Conservation (phyloP, 1,140 invertebrate genomes). For the Oreohelix idahoensis region DNA sequence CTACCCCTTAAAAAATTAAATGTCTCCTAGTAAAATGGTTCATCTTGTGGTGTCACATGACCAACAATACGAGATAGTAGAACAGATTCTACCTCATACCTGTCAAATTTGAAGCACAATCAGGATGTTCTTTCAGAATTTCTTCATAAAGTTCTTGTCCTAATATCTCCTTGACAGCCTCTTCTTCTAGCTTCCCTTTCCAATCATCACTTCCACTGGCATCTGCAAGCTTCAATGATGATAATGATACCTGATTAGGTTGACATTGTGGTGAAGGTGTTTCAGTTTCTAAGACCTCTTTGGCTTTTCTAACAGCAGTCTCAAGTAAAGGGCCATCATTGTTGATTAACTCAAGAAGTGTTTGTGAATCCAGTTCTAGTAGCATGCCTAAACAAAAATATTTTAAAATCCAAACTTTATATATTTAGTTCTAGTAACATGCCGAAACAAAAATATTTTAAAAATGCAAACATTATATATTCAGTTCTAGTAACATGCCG, state of each 20-base stretch:
- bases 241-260: too few relatives aligned
- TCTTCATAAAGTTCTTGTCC: background rate
- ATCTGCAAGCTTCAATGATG: background rate
- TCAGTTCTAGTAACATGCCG: too few relatives aligned
- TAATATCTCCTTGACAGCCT: background rate
- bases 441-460: too few relatives aligned
- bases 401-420: too few relatives aligned
- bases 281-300: background rate
- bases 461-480: too few relatives aligned
- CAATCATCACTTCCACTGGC: background rate
- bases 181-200: background rate
- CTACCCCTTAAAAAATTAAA: too few relatives aligned
- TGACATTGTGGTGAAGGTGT: background rate
- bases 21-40: too few relatives aligned
- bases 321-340: background rate
- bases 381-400: slow-evolving; percentile 2
- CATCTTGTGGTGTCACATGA: too few relatives aligned
- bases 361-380: background rate
- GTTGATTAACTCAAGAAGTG: background rate
- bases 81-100: too few relatives aligned
- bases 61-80: too few relatives aligned
- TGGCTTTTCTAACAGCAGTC: background rate
- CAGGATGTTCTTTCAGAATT: background rate
- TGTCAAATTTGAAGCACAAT: slow-evolving; percentile 8
- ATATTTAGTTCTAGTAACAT: too few relatives aligned